phyloP scores from a whole-genome alignment of 2,888 invertebrate species.

The Heliconius erato region DNA sequence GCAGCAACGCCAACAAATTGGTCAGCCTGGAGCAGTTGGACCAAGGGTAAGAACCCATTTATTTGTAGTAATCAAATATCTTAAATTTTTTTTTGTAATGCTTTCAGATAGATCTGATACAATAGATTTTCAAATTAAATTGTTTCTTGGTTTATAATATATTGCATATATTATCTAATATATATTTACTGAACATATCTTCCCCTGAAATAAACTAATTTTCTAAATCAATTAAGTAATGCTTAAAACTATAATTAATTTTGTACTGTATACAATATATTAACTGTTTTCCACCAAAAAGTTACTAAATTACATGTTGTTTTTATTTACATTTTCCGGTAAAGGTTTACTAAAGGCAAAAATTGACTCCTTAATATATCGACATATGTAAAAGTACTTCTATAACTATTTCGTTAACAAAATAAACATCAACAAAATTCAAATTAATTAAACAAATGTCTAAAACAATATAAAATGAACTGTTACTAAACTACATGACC shows the following conservation, averaged over 20 bases:
- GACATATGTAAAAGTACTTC: neutral
- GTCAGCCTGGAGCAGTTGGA: slow-evolving; percentile 82
- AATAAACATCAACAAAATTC: neutral
- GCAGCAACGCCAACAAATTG: slow-evolving; percentile 82
- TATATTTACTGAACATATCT: no score
- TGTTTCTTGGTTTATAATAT: neutral
- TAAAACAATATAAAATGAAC: neutral
- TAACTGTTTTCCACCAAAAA: no score
- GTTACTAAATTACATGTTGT: no score
- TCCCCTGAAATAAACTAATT: no score
- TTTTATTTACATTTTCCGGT: no score
- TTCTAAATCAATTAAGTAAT: no score
- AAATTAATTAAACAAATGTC: neutral
- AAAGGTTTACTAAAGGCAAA: no score
- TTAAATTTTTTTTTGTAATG: neutral
- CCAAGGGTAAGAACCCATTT: slow-evolving; percentile 72
- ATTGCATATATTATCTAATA: neutral
- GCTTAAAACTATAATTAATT: no score
- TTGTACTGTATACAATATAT: no score
- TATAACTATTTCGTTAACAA: neutral
- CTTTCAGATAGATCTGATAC: neutral
- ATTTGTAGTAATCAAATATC: slow-evolving; percentile 25
- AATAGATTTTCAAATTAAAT: neutral
- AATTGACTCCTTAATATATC: neutral
- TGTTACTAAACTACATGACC: slow-evolving; percentile 24